These are phyloP conservation scores for Halcyon senegalensis DNA, from an alignment of 2,113 vertebrate species.

Conservation along the genomic window DNA sequence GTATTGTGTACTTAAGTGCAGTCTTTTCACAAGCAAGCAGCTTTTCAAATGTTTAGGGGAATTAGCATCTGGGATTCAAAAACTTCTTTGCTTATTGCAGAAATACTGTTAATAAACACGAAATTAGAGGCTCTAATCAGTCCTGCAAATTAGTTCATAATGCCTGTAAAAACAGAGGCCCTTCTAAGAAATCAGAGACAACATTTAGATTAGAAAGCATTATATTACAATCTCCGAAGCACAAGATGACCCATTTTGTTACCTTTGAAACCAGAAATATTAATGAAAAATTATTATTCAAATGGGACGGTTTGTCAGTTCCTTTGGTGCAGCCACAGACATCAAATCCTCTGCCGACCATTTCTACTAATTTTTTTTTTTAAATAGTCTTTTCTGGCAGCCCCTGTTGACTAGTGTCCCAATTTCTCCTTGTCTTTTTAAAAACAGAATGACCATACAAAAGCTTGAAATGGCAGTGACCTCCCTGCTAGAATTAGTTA, in stretches of 20 bases:
- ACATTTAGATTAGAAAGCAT: neutral
- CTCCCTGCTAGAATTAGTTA: conserved; percentile 77
- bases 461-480: conserved; percentile 67
- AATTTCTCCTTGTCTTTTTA: conserved; percentile 72
- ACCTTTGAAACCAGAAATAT: neutral
- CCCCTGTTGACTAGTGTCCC: neutral
- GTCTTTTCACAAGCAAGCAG: neutral
- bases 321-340: neutral
- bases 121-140: neutral
- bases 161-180: neutral
- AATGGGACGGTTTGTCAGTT: neutral
- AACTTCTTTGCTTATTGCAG: conserved; percentile 9
- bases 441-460: conserved; percentile 44
- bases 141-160: neutral
- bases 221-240: neutral
- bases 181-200: neutral
- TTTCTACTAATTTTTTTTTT: neutral
- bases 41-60: conserved; percentile 47
- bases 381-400: neutral
- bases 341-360: neutral
- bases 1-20: neutral
- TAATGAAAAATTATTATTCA: neutral
- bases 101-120: neutral
- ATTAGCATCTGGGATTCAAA: neutral
- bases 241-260: neutral